Conservation (phyloP, 2,797 vertebrate genomes). For the Paratrypauchen microcephalus region DNA sequence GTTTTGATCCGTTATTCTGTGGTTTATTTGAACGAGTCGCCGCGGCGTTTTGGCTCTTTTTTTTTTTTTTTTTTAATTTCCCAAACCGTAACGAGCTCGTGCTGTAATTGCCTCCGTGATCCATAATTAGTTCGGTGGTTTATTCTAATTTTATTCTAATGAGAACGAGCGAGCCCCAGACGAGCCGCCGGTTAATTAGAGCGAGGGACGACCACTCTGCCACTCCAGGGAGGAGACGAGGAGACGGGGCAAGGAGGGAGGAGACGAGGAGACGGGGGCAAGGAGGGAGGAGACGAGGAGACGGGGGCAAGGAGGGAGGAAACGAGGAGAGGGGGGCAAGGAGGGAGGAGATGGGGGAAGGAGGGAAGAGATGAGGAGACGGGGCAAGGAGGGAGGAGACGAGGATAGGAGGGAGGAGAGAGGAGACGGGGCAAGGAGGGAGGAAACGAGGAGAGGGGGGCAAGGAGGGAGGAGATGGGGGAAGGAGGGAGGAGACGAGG, state of each 20-base stretch:
- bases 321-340: no score
- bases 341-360: no score
- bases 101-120: slow-evolving; percentile 58
- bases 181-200: slow-evolving; percentile 76
- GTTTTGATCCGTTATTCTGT: no score
- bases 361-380: no score
- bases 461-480: no score
- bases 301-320: no score
- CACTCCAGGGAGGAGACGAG: background rate
- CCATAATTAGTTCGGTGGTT: slow-evolving; percentile 66
- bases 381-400: no score
- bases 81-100: slow-evolving; percentile 37
- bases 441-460: no score
- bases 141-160: slow-evolving; percentile 39
- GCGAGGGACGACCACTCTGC: no score
- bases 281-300: background rate
- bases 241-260: background rate
- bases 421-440: no score
- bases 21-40: background rate
- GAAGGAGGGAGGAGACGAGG: no score
- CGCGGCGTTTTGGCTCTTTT: slow-evolving; percentile 12
- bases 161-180: slow-evolving; percentile 76
- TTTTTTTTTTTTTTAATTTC: slow-evolving; percentile 17
- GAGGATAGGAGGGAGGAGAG: no score
- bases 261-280: background rate